Conservation (phyloP, 2,797 vertebrate species). For the Apogon hyalosoma region DNA sequence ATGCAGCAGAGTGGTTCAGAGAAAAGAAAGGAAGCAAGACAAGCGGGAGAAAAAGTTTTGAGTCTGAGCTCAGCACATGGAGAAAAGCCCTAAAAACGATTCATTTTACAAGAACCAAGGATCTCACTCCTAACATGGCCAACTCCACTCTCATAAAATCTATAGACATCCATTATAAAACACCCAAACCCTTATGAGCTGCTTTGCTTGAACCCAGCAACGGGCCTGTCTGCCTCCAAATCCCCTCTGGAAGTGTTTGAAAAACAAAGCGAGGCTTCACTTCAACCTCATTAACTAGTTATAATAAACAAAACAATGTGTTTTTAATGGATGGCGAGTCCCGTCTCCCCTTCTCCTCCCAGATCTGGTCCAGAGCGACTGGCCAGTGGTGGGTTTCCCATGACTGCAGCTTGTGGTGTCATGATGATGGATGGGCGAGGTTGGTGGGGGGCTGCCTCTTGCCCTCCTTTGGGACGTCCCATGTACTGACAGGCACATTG, state of each 20-base stretch:
- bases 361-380: conserved; percentile 64
- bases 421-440: conserved; percentile 85
- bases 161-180: conserved; percentile 78
- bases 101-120: conserved; percentile 75
- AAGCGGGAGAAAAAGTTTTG: conserved; percentile 35
- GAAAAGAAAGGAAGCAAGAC: conserved; percentile 30
- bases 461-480: conserved; percentile 80
- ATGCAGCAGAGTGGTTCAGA: conserved; percentile 29
- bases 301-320: conserved; percentile 84
- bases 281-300: conserved; percentile 82
- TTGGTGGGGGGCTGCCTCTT: conserved; percentile 79
- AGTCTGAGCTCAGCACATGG: conserved; percentile 65
- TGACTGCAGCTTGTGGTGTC: conserved; percentile 78
- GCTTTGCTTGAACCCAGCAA: conserved; percentile 52
- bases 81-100: conserved; percentile 69
- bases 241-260: conserved; percentile 77
- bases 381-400: conserved; percentile 80
- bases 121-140: conserved; percentile 73
- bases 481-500: conserved; percentile 83
- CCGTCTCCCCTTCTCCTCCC: conserved; percentile 46
- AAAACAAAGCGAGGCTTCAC: conserved; percentile 74
- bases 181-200: conserved; percentile 65
- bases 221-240: conserved; percentile 63
- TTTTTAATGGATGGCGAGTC: conserved; percentile 75
- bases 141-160: conserved; percentile 76